Evolutionary conservation across 2,888 invertebrate genomes (phyloP).

Genomic region (Cosmia pyralina): DNA sequence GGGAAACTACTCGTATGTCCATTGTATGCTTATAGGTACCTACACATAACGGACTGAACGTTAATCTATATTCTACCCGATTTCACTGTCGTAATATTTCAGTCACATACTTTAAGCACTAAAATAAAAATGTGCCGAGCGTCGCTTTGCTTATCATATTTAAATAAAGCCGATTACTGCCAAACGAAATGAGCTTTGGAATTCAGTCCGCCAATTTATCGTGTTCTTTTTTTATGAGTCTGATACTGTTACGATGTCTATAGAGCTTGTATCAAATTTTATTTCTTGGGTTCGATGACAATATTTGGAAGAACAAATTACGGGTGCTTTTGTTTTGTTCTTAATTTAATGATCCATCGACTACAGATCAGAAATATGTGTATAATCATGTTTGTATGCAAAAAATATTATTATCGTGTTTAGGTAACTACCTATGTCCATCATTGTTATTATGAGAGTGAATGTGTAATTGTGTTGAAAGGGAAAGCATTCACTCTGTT

Average conservation of each 20-base stretch:
- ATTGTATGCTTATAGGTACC: conserved; percentile 45
- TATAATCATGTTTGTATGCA: conserved; percentile 4
- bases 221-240: conserved; percentile 41
- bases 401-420: conserved; percentile 5
- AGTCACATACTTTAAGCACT: conserved; percentile 48
- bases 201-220: conserved; percentile 43
- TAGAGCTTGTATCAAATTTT: conserved; percentile 22
- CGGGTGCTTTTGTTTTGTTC: neutral
- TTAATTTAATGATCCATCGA: conserved; percentile 1
- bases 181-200: conserved; percentile 53
- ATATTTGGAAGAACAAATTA: conserved; percentile 11
- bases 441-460: conserved; percentile 32
- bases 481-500: conserved; percentile 42
- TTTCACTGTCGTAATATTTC: conserved; percentile 43
- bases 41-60: conserved; percentile 39
- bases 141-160: conserved; percentile 51
- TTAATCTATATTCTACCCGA: conserved; percentile 46
- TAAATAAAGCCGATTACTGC: conserved; percentile 59
- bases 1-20: conserved; percentile 11
- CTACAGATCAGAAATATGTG: neutral
- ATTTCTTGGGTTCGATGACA: conserved; percentile 11
- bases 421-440: neutral
- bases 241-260: conserved; percentile 27
- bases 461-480: conserved; percentile 48
- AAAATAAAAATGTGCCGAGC: conserved; percentile 45